These are phyloP conservation scores for Corydoras sp. DNA, from an alignment of 2,113 vertebrate genomes.

Conservation along the genomic window DNA sequence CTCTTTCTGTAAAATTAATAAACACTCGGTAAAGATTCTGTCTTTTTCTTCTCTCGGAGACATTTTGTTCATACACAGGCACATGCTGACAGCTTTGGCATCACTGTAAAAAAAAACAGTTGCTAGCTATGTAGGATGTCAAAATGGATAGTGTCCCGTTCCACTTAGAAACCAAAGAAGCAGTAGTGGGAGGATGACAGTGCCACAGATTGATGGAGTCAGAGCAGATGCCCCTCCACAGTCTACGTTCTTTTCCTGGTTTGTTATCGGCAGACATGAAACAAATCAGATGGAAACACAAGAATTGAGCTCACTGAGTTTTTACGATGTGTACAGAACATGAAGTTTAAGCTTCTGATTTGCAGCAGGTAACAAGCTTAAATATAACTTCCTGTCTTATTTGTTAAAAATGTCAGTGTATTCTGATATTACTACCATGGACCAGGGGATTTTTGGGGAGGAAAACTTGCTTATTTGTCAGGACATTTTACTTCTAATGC, in stretches of 20 bases:
- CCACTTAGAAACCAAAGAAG: conserved; percentile 83
- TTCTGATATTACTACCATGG: too few relatives aligned
- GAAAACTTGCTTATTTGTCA: too few relatives aligned
- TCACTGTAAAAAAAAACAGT: conserved; percentile 5
- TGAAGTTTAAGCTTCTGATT: too few relatives aligned
- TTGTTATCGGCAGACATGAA: conserved; percentile 30
- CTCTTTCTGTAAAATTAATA: too few relatives aligned
- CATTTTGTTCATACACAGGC: conserved; percentile 14
- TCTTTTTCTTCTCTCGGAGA: conserved; percentile 18
- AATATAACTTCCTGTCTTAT: too few relatives aligned
- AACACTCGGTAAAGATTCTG: conserved; percentile 17
- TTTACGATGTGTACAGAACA: too few relatives aligned
- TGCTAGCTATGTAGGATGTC: conserved; percentile 58
- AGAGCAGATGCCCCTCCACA: conserved; percentile 84
- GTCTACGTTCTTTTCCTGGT: conserved; percentile 83
- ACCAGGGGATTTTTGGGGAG: too few relatives aligned
- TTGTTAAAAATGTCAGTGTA: too few relatives aligned
- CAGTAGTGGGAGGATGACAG: conserved; percentile 73
- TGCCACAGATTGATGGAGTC: conserved; percentile 77
- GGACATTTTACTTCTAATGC: too few relatives aligned
- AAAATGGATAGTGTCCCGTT: conserved; percentile 73
- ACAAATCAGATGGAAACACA: conserved; percentile 14
- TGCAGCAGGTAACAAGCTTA: too few relatives aligned
- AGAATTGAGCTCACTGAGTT: neutral
- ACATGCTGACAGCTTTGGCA: conserved; percentile 14